A percentile compares a stretch with the other conserved stretches of the same genome.
These are phyloP conservation scores for Phymastichus coffea DNA, from an alignment of 1,140 invertebrate species.

Conservation along the genomic window DNA sequence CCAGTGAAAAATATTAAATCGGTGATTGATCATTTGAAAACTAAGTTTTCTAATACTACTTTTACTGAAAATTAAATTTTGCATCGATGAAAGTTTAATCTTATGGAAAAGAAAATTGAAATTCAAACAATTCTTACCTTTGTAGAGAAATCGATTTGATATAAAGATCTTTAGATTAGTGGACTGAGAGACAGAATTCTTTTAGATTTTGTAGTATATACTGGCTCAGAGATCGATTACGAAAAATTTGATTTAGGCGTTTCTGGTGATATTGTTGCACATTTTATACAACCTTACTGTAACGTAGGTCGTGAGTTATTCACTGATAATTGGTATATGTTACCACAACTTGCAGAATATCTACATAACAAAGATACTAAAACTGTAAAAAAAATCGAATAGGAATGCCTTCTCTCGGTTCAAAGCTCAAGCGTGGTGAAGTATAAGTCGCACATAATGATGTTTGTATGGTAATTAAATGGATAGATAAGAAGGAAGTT, in stretches of 20 bases:
- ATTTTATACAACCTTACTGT: no score
- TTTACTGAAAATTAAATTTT: slow-evolving; percentile 24
- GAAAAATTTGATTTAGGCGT: not conserved
- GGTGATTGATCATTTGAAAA: slow-evolving; percentile 23
- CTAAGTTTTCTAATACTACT: slow-evolving; percentile 27
- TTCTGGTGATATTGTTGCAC: slow-evolving; percentile 3
- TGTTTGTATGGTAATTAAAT: not conserved
- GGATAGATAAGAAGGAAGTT: slow-evolving; percentile 24
- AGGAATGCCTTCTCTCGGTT: slow-evolving; percentile 30
- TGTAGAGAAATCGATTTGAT: not conserved
- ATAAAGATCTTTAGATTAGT: no score
- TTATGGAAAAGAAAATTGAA: not conserved
- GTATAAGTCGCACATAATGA: not conserved
- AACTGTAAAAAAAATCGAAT: slow-evolving; percentile 31
- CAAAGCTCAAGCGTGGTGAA: not conserved
- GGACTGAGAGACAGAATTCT: slow-evolving; percentile 2
- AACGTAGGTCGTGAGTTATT: not conserved
- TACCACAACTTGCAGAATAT: not conserved
- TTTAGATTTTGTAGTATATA: slow-evolving; percentile 7
- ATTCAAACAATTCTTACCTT: not conserved
- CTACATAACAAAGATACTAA: slow-evolving; percentile 15
- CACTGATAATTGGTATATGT: not conserved
- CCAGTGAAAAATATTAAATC: slow-evolving; percentile 28
- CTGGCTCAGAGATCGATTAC: not conserved
- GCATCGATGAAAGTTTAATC: not conserved